Evolutionary conservation across 2,888 invertebrate species (phyloP), one percentile per base, ranked within the genome.

Genomic region (Platycnemis pennipes): DNA sequence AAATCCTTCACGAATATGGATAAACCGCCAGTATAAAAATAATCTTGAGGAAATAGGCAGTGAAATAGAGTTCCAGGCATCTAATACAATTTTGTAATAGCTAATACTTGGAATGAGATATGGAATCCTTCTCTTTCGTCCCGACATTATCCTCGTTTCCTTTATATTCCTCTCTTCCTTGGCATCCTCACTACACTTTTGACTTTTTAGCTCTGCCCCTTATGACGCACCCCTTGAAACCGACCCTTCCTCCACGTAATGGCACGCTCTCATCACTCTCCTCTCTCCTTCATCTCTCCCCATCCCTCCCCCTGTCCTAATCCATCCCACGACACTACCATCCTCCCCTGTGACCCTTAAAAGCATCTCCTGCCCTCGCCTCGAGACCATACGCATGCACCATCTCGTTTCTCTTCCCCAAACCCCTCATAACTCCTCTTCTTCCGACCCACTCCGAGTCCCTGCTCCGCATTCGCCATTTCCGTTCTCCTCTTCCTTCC

Each of bases 311-410:
- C 56, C 37, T 86, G 94, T 85, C 53, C 94, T 94, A 94, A 95
- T 94, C 95, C 95, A 94, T 94, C 86, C 87, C 94, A 86, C 69
- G 95, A 94, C 95, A 94, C 94, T 95, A 95, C 94, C 94, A 94
- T 89, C 94, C 89, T 88, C 85, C 46, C 88, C 44, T 22, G 11
- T 49, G 88, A 22, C 89, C 77, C 56, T 85, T 86, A 94, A 86
- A 45, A n/a, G n/a, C 86, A 89, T 94, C 95, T 89, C 46, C 89
- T 49, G 13, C 49, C 49, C 94, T 94, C 94, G 94, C n/a, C 77
- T 49, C 49, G 19, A 11, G 49, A 49, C 49, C 49, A 49, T 49
- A 49, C 49, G 49, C 49, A 26, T 77, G 13, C 37, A 77, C 77
- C 77, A 8, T n/a, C 11, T 11, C 77, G 13, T 77, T 77, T 8